These are phyloP conservation scores for Leguminivora glycinivorella DNA, from an alignment of 1,140 invertebrate species.

Conservation along the genomic window DNA sequence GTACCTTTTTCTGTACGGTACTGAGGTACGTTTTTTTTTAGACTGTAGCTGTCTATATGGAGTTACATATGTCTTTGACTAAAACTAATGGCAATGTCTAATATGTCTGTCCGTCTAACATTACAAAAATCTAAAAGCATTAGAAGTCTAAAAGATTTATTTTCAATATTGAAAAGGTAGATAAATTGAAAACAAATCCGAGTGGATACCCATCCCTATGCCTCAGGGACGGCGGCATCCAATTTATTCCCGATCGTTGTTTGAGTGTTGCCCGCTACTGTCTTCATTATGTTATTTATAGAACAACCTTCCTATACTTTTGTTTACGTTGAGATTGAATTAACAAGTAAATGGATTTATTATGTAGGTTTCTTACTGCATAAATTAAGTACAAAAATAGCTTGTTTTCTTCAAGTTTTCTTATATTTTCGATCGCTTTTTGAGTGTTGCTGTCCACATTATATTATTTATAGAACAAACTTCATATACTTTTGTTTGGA, in stretches of 20 bases:
- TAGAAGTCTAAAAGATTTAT: neutral
- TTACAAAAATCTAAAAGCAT: too few relatives aligned
- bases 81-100: too few relatives aligned
- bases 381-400: too few relatives aligned
- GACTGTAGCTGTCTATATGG: too few relatives aligned
- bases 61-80: too few relatives aligned
- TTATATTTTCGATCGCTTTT: neutral
- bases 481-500: neutral
- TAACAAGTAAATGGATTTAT: too few relatives aligned
- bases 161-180: neutral
- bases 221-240: neutral
- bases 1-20: too few relatives aligned
- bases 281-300: constrained; percentile 3
- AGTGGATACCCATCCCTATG: neutral
- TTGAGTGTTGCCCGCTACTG: constrained; percentile 3
- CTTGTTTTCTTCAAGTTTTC: too few relatives aligned
- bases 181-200: neutral
- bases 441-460: constrained; percentile 5
- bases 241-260: constrained; percentile 3
- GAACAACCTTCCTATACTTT: neutral
- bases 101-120: too few relatives aligned
- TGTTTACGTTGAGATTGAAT: too few relatives aligned
- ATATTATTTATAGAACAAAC: neutral
- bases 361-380: too few relatives aligned
- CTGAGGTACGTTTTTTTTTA: too few relatives aligned